Conservation (phyloP, 2,888 invertebrate species). For the Diarsia dahlii region DNA sequence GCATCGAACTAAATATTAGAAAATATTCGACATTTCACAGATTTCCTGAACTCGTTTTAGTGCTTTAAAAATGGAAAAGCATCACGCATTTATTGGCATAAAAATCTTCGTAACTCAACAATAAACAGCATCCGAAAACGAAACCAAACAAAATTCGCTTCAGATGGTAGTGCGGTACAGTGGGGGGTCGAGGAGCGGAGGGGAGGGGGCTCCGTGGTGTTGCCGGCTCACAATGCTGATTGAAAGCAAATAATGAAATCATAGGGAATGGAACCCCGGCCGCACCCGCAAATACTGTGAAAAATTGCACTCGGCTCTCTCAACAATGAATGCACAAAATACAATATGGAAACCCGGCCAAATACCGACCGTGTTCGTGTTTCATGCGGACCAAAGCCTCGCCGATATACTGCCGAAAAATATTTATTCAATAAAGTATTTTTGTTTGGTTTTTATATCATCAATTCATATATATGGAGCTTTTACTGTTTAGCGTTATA, state of each 20-base stretch:
- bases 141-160: slow-evolving; percentile 89
- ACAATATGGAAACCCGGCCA: slow-evolving; percentile 66
- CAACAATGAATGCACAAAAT: slow-evolving; percentile 80
- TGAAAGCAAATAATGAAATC: slow-evolving; percentile 91
- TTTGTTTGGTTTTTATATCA: slow-evolving; percentile 28
- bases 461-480: background rate
- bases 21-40: slow-evolving; percentile 18
- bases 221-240: slow-evolving; percentile 88
- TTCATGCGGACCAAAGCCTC: slow-evolving; percentile 25
- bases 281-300: slow-evolving; percentile 86
- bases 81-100: slow-evolving; percentile 70
- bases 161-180: slow-evolving; percentile 75
- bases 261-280: slow-evolving; percentile 83
- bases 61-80: slow-evolving; percentile 46
- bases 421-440: slow-evolving; percentile 23
- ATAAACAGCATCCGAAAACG: slow-evolving; percentile 88
- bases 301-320: slow-evolving; percentile 84
- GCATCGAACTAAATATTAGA: slow-evolving; percentile 36
- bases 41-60: slow-evolving; percentile 40
- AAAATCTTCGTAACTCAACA: slow-evolving; percentile 85
- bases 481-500: background rate
- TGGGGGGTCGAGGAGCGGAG: slow-evolving; percentile 61
- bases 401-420: slow-evolving; percentile 17
- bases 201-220: slow-evolving; percentile 63
- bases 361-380: slow-evolving; percentile 55